These are phyloP conservation scores for Triplophysa dalaica DNA, from an alignment of 2,113 vertebrate genomes.

Conservation along the genomic window DNA sequence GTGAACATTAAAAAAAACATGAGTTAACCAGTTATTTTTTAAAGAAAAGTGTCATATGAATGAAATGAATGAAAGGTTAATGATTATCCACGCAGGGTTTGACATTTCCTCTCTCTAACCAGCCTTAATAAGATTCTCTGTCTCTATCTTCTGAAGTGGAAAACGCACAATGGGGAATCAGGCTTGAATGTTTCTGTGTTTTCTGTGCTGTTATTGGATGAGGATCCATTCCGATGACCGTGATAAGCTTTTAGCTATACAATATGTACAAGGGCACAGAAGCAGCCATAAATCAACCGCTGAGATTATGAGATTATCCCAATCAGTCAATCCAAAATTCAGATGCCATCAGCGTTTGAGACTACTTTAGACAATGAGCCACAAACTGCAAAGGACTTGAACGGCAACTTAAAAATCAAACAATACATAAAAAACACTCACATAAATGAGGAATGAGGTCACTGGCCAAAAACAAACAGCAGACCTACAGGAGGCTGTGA, in stretches of 20 bases:
- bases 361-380: conserved; percentile 34
- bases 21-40: too few relatives aligned
- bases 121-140: neutral
- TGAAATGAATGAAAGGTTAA: too few relatives aligned
- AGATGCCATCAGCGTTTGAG: conserved; percentile 54
- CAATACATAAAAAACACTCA: neutral
- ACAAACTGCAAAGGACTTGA: conserved; percentile 36
- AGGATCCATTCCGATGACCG: neutral
- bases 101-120: conserved; percentile 21
- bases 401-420: conserved; percentile 16
- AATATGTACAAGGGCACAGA: neutral
- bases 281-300: conserved; percentile 34
- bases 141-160: neutral
- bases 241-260: conserved; percentile 21
- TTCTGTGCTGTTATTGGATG: conserved; percentile 1
- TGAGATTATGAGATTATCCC: conserved; percentile 13
- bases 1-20: too few relatives aligned
- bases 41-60: too few relatives aligned
- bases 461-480: neutral
- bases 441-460: neutral
- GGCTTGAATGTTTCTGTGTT: neutral
- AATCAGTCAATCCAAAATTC: neutral
- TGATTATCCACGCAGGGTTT: neutral
- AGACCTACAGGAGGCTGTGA: neutral
- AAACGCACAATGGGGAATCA: neutral